Conservation (phyloP, 2,888 invertebrate genomes). For the Sarcophaga caerulescens region DNA sequence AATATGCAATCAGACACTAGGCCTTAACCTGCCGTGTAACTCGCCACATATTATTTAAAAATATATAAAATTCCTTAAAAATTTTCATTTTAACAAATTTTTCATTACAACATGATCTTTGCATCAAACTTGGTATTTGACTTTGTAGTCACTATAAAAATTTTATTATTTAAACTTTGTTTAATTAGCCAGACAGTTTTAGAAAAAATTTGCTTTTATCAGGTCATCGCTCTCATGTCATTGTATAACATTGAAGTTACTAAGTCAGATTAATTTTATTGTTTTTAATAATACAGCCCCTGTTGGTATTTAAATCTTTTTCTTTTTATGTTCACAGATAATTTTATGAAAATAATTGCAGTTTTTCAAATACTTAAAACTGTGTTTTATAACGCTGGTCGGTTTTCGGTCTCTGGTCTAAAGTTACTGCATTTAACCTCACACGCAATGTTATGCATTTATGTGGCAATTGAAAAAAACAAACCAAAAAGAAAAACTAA, state of each 20-base stretch:
- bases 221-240: constrained; percentile 13
- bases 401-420: background rate
- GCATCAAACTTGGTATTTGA: too few relatives aligned
- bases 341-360: constrained; percentile 56
- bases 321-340: constrained; percentile 15
- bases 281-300: constrained; percentile 25
- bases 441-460: constrained; percentile 44
- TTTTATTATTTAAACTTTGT: background rate
- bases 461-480: constrained; percentile 19
- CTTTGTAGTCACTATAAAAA: background rate
- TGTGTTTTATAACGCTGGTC: constrained; percentile 15
- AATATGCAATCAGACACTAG: too few relatives aligned
- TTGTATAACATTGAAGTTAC: constrained; percentile 6
- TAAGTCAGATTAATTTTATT: background rate
- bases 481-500: background rate
- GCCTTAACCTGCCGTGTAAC: too few relatives aligned
- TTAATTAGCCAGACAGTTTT: too few relatives aligned
- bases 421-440: constrained; percentile 48
- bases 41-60: too few relatives aligned
- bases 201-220: background rate
- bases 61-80: too few relatives aligned
- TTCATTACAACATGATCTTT: too few relatives aligned
- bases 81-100: too few relatives aligned
- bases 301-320: constrained; percentile 19
- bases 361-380: constrained; percentile 36